phyloP scores from a whole-genome alignment of 2,113 vertebrate genomes.

The Pedetes capensis region DNA sequence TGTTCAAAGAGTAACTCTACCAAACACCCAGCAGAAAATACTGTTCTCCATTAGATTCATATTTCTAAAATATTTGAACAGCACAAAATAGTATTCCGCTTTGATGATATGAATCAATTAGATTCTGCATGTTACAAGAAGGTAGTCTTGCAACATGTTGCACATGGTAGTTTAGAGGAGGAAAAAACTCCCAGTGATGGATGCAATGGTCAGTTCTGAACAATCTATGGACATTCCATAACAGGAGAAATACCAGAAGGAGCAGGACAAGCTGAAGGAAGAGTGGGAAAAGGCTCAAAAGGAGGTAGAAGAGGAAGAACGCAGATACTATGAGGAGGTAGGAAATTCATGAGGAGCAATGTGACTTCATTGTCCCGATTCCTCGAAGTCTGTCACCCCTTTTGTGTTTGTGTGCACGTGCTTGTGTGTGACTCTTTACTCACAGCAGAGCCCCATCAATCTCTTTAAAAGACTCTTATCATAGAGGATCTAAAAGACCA shows the following conservation, averaged over 20 bases:
- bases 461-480: neutral
- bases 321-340: conserved; percentile 97
- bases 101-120: neutral
- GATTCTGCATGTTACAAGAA: neutral
- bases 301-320: conserved; percentile 96
- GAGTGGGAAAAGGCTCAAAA: conserved; percentile 98
- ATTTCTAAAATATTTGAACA: neutral
- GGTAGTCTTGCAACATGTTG: neutral
- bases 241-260: conserved; percentile 94
- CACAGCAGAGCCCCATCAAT: too few relatives aligned
- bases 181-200: neutral
- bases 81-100: neutral
- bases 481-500: neutral
- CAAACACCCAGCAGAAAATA: neutral
- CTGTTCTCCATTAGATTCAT: neutral
- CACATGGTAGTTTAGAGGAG: neutral
- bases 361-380: neutral
- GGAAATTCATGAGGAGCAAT: neutral
- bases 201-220: neutral
- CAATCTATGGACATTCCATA: neutral
- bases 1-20: neutral
- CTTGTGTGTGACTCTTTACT: neutral
- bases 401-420: neutral
- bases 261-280: conserved; percentile 96
- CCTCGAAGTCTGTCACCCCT: neutral